These are phyloP conservation scores for Eueides isabella DNA, from an alignment of 1,140 invertebrate genomes.

Conservation along the genomic window DNA sequence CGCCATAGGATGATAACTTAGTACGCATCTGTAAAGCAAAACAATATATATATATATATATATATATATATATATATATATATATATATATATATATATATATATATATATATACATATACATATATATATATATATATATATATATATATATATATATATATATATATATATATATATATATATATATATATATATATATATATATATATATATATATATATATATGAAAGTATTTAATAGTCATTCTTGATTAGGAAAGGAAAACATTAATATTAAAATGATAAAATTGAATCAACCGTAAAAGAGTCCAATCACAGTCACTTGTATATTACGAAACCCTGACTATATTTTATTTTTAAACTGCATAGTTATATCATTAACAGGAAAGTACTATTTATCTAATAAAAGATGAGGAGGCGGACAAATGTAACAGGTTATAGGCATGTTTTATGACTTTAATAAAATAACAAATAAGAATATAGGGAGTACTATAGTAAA, in stretches of 20 bases:
- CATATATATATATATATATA: no score
- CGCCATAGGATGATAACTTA: slow-evolving; percentile 83
- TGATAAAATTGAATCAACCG: background rate
- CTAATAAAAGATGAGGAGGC: slow-evolving; percentile 14
- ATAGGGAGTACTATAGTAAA: background rate
- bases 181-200: no score
- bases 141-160: no score
- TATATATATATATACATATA: no score
- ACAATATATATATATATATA: background rate
- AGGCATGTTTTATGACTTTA: background rate
- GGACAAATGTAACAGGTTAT: background rate
- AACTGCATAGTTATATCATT: background rate
- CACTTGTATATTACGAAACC: background rate
- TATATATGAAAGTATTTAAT: no score
- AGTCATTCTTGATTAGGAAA: no score
- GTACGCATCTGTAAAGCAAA: slow-evolving; percentile 82
- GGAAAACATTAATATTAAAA: background rate
- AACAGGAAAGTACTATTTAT: slow-evolving; percentile 17
- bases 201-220: no score
- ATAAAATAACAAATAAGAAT: background rate
- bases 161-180: no score
- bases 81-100: no score
- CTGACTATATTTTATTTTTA: background rate
- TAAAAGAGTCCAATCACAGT: background rate
- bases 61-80: no score